Evolutionary conservation across 2,113 vertebrate genomes (phyloP).

Genomic region (Thermophis baileyi): DNA sequence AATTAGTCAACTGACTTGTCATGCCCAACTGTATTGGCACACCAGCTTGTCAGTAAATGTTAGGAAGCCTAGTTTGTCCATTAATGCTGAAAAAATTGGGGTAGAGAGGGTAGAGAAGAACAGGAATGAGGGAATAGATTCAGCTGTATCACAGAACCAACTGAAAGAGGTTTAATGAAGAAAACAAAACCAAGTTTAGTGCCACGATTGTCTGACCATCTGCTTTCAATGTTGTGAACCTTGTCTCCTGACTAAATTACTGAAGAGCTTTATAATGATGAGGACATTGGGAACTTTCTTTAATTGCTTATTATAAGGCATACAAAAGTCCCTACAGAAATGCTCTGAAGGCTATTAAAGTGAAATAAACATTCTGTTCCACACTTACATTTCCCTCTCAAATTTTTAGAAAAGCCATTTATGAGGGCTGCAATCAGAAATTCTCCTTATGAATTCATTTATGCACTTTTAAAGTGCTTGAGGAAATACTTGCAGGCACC

Average conservation of each 20-base stretch:
- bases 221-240: neutral
- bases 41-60: neutral
- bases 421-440: neutral
- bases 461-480: neutral
- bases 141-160: neutral
- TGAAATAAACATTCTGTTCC: neutral
- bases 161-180: neutral
- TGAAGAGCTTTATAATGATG: neutral
- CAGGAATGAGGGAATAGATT: neutral
- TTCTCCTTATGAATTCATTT: neutral
- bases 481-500: neutral
- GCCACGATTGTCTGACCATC: neutral
- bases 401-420: neutral
- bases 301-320: neutral
- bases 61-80: neutral
- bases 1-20: conserved; percentile 7
- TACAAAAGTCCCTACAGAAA: fast-evolving
- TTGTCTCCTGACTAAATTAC: neutral
- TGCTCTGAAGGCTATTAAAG: neutral
- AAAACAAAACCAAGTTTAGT: neutral
- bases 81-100: neutral
- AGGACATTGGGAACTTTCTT: fast-evolving
- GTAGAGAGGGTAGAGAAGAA: neutral
- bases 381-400: neutral
- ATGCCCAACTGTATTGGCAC: fast-evolving